Percentiles rank a stretch among this genome's conserved stretches.
phyloP scores from a whole-genome alignment of 2,113 vertebrate species.

The Psammodynastes pulverulentus region DNA sequence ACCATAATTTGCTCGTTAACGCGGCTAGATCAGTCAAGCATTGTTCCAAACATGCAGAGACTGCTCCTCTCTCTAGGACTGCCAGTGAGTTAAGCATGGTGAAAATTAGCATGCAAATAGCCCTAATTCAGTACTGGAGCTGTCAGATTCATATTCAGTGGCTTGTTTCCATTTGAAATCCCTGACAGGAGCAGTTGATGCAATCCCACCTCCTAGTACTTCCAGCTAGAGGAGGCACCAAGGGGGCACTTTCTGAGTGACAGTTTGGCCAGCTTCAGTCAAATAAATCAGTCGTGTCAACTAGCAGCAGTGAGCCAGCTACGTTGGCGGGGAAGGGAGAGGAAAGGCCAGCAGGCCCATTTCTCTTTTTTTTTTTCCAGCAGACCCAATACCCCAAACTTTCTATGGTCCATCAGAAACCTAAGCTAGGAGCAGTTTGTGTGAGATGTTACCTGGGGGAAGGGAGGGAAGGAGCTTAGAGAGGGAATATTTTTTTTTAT shows the following conservation, averaged over 20 bases:
- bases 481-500: neutral
- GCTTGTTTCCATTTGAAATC: slow-evolving; percentile 74
- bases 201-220: slow-evolving; percentile 70
- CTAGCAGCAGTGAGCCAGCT: neutral
- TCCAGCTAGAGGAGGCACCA: slow-evolving; percentile 71
- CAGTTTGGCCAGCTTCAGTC: slow-evolving; percentile 73
- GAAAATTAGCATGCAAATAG: slow-evolving; percentile 86
- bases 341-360: neutral
- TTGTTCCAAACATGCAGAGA: slow-evolving; percentile 75
- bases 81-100: slow-evolving; percentile 73
- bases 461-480: neutral
- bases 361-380: neutral
- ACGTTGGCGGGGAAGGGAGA: accelerated
- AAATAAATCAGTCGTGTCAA: slow-evolving; percentile 53
- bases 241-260: slow-evolving; percentile 77
- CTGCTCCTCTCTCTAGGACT: slow-evolving; percentile 68
- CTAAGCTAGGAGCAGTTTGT: neutral
- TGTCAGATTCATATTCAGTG: slow-evolving; percentile 74
- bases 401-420: neutral
- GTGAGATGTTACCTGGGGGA: neutral
- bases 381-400: neutral
- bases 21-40: slow-evolving; percentile 84
- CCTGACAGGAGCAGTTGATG: slow-evolving; percentile 73
- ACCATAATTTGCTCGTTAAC: slow-evolving; percentile 86
- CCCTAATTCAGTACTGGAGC: slow-evolving; percentile 78